phyloP scores from a whole-genome alignment of 2,888 invertebrate species.

The Chorisops tibialis region DNA sequence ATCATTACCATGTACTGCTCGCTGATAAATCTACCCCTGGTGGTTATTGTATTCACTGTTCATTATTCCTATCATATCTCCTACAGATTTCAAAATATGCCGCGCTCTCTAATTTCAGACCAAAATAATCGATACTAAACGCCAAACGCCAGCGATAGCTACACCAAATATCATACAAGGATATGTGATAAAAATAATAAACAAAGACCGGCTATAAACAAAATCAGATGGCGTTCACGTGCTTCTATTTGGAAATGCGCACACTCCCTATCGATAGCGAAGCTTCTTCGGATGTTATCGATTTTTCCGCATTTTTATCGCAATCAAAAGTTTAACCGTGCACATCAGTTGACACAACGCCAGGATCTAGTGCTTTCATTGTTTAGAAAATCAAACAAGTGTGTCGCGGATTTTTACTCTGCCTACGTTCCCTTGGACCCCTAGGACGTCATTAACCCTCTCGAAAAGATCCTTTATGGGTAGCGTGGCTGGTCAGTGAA shows the following conservation, averaged over 20 bases:
- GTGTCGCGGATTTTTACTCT: neutral
- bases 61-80: too few relatives aligned
- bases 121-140: too few relatives aligned
- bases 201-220: conserved; percentile 6
- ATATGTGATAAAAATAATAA: neutral
- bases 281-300: conserved; percentile 13
- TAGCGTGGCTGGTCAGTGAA: too few relatives aligned
- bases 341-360: conserved; percentile 8
- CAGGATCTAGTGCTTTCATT: neutral
- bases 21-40: too few relatives aligned
- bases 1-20: too few relatives aligned
- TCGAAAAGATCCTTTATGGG: too few relatives aligned
- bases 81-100: too few relatives aligned
- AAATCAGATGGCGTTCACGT: conserved; percentile 5
- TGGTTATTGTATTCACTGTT: too few relatives aligned
- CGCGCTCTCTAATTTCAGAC: too few relatives aligned
- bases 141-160: neutral
- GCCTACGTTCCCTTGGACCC: too few relatives aligned
- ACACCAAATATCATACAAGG: neutral
- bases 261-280: conserved; percentile 2
- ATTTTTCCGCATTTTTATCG: conserved; percentile 8
- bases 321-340: neutral
- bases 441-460: too few relatives aligned
- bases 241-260: conserved; percentile 2
- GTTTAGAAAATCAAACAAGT: conserved; percentile 19